phyloP scores from a whole-genome alignment of 2,113 vertebrate species.

The Microcebus griseorufus region DNA sequence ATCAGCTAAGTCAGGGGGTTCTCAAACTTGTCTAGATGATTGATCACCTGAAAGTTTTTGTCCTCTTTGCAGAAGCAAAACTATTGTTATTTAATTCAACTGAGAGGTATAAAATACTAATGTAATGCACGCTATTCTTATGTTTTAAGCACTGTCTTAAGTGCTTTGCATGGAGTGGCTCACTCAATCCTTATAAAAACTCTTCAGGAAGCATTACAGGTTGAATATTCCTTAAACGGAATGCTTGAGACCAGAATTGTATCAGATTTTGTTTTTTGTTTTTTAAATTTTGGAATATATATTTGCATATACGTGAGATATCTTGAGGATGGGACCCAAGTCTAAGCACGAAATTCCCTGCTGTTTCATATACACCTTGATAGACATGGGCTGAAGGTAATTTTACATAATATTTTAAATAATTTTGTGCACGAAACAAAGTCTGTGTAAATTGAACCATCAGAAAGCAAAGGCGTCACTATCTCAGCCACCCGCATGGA shows the following conservation, averaged over 20 bases:
- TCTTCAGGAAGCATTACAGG: not conserved
- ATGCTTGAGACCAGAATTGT: not conserved
- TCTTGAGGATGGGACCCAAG: not conserved
- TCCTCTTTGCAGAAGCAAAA: constrained; percentile 28
- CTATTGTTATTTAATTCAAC: not conserved
- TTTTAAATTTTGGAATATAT: not conserved
- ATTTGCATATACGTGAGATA: not conserved
- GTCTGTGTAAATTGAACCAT: not conserved
- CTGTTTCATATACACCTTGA: not conserved
- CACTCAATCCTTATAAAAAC: not conserved
- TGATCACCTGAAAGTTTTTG: not conserved
- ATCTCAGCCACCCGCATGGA: not conserved
- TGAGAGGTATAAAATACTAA: not conserved
- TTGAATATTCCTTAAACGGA: not conserved
- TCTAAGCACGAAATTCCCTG: not conserved
- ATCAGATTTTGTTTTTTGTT: not conserved
- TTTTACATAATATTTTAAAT: not conserved
- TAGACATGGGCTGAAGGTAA: not conserved
- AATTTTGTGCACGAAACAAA: not conserved
- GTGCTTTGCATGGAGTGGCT: not conserved
- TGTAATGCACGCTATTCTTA: not conserved
- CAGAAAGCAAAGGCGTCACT: not conserved
- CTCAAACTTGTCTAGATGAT: not conserved
- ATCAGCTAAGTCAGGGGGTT: not conserved
- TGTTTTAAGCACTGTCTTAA: not conserved